phyloP scores from a whole-genome alignment of 2,888 invertebrate species.

The Campopleginae sp. region DNA sequence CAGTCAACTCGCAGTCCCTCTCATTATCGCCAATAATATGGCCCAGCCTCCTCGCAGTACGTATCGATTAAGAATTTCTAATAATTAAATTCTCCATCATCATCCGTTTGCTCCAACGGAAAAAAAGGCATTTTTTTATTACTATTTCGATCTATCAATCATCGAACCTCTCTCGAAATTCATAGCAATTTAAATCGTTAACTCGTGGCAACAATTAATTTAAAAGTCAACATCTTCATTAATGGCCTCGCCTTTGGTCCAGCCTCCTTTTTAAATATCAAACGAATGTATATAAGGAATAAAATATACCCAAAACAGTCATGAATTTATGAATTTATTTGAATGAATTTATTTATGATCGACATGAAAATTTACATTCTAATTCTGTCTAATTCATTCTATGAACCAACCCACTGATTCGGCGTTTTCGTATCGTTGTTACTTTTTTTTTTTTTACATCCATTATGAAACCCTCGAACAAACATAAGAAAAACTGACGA shows the following conservation, averaged over 20 bases:
- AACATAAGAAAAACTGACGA: not conserved
- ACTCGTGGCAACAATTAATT: constrained; percentile 46
- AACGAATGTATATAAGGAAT: not conserved
- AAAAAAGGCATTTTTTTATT: not conserved
- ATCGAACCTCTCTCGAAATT: constrained; percentile 25
- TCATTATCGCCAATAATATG: constrained; percentile 58
- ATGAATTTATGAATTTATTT: constrained; percentile 31
- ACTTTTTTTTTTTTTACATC: not conserved
- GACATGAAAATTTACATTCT: constrained; percentile 6
- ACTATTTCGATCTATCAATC: constrained; percentile 29
- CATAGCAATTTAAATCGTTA: constrained; percentile 46
- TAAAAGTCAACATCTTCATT: constrained; percentile 49
- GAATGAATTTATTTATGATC: constrained; percentile 36
- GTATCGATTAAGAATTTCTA: constrained; percentile 39
- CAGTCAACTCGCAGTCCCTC: constrained; percentile 34
- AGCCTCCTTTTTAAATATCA: not conserved
- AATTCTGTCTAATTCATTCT: constrained; percentile 11
- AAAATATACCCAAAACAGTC: constrained; percentile 3
- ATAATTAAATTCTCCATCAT: constrained; percentile 42
- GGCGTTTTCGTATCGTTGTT: not conserved
- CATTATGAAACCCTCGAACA: not conserved
- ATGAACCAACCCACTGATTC: not conserved
- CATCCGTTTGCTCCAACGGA: not conserved
- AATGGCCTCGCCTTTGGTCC: constrained; percentile 32
- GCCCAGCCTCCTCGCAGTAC: not conserved